Base-by-base conservation (phyloP, 2,797 vertebrate species). In the Syndactyla subalaris region DNA sequence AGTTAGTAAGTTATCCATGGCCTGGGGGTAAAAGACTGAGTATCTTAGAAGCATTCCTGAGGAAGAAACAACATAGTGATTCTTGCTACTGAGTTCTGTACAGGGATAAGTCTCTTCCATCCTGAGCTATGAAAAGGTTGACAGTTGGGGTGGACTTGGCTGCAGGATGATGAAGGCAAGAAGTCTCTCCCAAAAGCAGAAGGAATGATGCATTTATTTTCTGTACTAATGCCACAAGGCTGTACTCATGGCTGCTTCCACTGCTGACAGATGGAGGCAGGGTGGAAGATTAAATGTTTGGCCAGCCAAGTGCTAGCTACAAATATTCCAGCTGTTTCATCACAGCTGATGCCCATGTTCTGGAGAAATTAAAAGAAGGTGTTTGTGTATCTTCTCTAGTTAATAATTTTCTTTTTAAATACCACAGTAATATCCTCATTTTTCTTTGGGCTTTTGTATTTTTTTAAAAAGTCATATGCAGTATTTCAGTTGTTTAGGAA, bases 311-410 rank as follows among this genome's bases (percentile, higher is more conserved):
- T 36, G 43, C 38, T 75, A 88, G 41, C 51, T 24, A 74, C 85
- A 89, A 84, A 89, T 48, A 92, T 67, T 95, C 30, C 73, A 87
- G 58, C 43, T 88, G 43, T 66, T 92, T 78, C 68, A 77, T 63
- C 48, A 48, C 72, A 87, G 66, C 54, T 77, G 74, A 77, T 91
- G 51, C 13, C 75, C 49, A 21, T 57, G 20, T 55, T 88, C 46
- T 45, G 27, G 24, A 72, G 30, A 71, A 84, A 82, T 73, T 81
- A 36, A 62, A 77, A 66, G 4, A 10, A 36, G 3, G 1, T 0
- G 9, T 16, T 65, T 57, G 9, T 34, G 19, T 65, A 24, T 82
- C n/a, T 67, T 34, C 5, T 80, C 38, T 68, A 76, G 30, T 57
- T 73, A 76, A 7, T 70, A 3, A n/a, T 74, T 92, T 84, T 66